Percentiles rank a stretch among this genome's conserved stretches.
Evolutionary conservation across 2,888 invertebrate species (phyloP).

Genomic region (Pterostichus madidus): DNA sequence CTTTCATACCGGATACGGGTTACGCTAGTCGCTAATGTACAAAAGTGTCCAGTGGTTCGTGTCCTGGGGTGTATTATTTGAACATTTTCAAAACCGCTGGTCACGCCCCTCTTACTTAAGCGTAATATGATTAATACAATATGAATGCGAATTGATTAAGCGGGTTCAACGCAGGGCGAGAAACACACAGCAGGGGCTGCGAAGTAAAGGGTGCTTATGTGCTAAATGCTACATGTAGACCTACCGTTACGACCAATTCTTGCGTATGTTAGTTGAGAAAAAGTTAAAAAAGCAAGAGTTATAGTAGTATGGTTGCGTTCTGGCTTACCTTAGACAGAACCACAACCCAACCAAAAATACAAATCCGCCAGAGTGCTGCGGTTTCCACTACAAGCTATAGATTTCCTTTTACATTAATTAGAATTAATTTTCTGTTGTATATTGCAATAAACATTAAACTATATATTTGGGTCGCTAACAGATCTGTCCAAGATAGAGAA

Average conservation of each 20-base stretch:
- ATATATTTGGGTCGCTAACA: no score
- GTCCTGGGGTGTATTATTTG: constrained; percentile 50
- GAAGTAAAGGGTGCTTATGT: background rate
- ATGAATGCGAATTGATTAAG: constrained; percentile 74
- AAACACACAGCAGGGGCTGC: constrained; percentile 2
- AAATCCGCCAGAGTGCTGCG: no score
- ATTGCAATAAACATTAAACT: no score
- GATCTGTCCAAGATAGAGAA: no score
- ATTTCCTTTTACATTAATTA: no score
- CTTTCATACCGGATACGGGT: constrained; percentile 13
- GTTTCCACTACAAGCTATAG: no score
- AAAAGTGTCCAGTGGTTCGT: constrained; percentile 39
- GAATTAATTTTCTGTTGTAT: no score
- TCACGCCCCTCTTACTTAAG: constrained; percentile 72
- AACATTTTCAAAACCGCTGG: constrained; percentile 67
- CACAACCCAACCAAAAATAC: no score
- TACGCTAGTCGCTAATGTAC: background rate
- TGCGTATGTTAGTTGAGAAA: no score
- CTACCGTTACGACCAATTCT: constrained; percentile 26
- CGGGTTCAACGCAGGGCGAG: constrained; percentile 65
- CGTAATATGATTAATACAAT: constrained; percentile 74
- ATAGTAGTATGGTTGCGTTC: no score
- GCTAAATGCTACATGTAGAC: constrained; percentile 4
- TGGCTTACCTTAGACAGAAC: no score
- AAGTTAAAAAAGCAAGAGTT: background rate